These are phyloP conservation scores for Drosophila anomalata DNA, from an alignment of 2,888 invertebrate genomes.

Conservation along the genomic window DNA sequence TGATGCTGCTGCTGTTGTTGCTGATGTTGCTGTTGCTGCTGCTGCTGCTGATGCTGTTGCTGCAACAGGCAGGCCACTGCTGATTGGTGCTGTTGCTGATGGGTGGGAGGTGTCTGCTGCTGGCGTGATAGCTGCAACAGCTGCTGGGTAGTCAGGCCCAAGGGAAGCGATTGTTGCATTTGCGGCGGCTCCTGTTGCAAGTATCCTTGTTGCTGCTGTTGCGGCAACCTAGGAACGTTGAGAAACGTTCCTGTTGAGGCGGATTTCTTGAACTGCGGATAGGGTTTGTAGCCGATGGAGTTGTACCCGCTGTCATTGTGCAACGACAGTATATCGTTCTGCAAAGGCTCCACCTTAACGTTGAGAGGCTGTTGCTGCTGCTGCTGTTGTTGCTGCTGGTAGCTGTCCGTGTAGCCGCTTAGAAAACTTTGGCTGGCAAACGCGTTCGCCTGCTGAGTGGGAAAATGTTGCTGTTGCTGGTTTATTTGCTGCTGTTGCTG, in stretches of 20 bases:
- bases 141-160: constrained; percentile 66
- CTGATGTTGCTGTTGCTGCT: constrained; percentile 31
- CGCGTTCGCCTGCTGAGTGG: constrained; percentile 54
- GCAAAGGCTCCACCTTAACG: constrained; percentile 79
- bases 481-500: constrained; percentile 24
- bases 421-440: constrained; percentile 60
- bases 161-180: constrained; percentile 63
- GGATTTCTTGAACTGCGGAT: constrained; percentile 82
- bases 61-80: constrained; percentile 56
- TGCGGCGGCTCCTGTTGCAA: constrained; percentile 68
- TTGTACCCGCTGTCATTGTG: constrained; percentile 63
- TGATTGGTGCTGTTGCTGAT: constrained; percentile 68
- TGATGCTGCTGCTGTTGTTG: constrained; percentile 57
- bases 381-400: constrained; percentile 58
- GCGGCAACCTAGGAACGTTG: constrained; percentile 70
- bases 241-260: constrained; percentile 81
- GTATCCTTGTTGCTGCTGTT: constrained; percentile 63
- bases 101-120: constrained; percentile 58
- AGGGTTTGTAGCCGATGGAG: constrained; percentile 78
- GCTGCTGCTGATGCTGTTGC: constrained; percentile 51
- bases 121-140: constrained; percentile 66
- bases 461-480: constrained; percentile 63
- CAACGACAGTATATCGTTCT: constrained; percentile 76
- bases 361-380: constrained; percentile 68
- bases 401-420: constrained; percentile 55